Conservation (phyloP, 1,140 invertebrate species). For the Spodoptera litura region DNA sequence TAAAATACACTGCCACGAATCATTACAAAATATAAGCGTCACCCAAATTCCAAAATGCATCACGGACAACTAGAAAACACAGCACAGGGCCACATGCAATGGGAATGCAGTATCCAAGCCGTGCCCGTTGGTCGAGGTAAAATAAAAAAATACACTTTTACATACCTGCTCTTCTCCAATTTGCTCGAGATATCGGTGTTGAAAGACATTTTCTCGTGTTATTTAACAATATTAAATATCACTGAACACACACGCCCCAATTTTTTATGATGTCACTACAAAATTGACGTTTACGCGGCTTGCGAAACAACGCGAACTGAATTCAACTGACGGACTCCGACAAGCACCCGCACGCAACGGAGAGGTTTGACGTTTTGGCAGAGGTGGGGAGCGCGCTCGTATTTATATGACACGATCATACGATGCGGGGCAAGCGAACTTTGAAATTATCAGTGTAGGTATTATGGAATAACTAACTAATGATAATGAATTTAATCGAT, state of each 20-base stretch:
- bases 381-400: conserved; percentile 76
- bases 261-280: conserved; percentile 66
- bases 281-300: conserved; percentile 70
- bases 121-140: conserved; percentile 31
- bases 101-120: conserved; percentile 49
- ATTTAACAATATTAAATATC: conserved; percentile 80
- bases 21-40: conserved; percentile 10
- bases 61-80: conserved; percentile 43
- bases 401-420: conserved; percentile 83
- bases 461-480: conserved; percentile 54
- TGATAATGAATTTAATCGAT: conserved; percentile 50
- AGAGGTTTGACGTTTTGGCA: conserved; percentile 79
- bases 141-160: conserved; percentile 49
- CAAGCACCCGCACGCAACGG: conserved; percentile 70
- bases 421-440: conserved; percentile 80
- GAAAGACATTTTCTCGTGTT: conserved; percentile 83
- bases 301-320: conserved; percentile 77
- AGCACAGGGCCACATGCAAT: conserved; percentile 48
- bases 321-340: conserved; percentile 59
- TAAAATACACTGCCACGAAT: conserved; percentile 25
- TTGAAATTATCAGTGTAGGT: conserved; percentile 67
- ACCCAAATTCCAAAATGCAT: conserved; percentile 52
- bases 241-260: conserved; percentile 81
- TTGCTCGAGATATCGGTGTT: conserved; percentile 82
- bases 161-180: conserved; percentile 84